These are phyloP conservation scores for Ormyrus labotus DNA, from an alignment of 2,888 invertebrate species.

Conservation along the genomic window DNA sequence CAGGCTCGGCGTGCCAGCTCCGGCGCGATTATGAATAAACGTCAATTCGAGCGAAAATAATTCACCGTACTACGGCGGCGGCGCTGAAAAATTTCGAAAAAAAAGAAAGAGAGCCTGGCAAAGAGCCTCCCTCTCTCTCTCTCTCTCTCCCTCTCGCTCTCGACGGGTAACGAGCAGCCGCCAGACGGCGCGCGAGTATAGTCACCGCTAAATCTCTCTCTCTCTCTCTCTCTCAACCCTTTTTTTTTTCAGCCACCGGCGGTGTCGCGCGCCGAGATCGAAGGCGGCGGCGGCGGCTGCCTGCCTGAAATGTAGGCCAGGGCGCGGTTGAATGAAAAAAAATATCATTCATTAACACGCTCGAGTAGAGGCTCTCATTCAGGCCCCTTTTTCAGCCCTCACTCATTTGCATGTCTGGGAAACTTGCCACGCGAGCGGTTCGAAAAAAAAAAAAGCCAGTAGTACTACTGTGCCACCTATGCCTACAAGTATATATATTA, in stretches of 20 bases:
- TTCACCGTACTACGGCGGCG: neutral
- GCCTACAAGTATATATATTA: too few relatives aligned
- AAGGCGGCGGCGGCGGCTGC: neutral
- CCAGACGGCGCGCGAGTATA: too few relatives aligned
- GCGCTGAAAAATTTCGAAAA: neutral
- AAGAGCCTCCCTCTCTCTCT: neutral
- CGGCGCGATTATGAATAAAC: conserved; percentile 7
- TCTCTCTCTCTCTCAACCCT: too few relatives aligned
- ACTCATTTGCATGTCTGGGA: conserved; percentile 47
- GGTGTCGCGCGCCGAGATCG: conserved; percentile 7
- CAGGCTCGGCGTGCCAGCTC: neutral
- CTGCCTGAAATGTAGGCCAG: conserved; percentile 71
- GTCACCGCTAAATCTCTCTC: too few relatives aligned
- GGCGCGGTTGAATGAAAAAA: conserved; percentile 73
- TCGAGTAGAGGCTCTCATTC: conserved; percentile 54
- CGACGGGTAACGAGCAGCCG: too few relatives aligned
- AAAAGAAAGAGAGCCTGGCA: neutral
- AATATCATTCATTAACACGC: conserved; percentile 74
- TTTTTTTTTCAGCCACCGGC: neutral
- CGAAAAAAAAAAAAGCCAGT: conserved; percentile 33
- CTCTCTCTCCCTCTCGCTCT: neutral
- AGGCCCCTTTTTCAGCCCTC: conserved; percentile 11
- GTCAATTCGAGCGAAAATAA: neutral
- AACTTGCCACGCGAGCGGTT: conserved; percentile 49
- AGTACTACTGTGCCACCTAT: conserved; percentile 12